A percentile compares a stretch with the other conserved stretches of the same genome.
Conservation (phyloP, 2,113 vertebrate species). For the Bostrychus sinensis region DNA sequence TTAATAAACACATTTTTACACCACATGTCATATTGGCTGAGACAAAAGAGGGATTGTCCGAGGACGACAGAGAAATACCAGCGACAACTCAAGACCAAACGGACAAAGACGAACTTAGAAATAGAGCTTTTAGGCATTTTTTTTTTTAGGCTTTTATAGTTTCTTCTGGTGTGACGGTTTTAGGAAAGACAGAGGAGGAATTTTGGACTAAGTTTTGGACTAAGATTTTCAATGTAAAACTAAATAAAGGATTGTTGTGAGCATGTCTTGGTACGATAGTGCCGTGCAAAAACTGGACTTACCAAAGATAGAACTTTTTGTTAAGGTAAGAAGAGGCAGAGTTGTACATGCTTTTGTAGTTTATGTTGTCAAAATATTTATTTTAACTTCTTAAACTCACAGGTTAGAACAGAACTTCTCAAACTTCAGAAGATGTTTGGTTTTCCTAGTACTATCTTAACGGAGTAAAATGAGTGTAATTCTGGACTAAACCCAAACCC, state of each 20-base stretch:
- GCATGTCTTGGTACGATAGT: constrained; percentile 73
- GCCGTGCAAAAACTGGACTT: constrained; percentile 52
- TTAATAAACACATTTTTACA: constrained; percentile 8
- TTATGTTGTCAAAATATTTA: not conserved
- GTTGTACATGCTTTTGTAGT: not conserved
- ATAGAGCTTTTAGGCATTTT: not conserved
- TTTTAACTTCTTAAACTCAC: too few relatives aligned
- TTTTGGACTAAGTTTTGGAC: constrained; percentile 1
- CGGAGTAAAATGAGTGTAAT: too few relatives aligned
- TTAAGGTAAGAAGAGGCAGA: constrained; percentile 69
- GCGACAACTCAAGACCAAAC: constrained; percentile 10
- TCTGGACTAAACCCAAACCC: too few relatives aligned
- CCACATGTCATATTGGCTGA: not conserved
- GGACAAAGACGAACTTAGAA: not conserved
- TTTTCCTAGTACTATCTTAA: too few relatives aligned
- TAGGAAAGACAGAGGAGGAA: not conserved
- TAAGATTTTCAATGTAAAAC: too few relatives aligned
- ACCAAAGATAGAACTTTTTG: constrained; percentile 72
- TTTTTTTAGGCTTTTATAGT: too few relatives aligned
- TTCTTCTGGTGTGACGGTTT: too few relatives aligned
- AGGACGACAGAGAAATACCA: constrained; percentile 26
- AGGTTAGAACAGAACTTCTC: too few relatives aligned
- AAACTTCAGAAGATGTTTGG: too few relatives aligned
- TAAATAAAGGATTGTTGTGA: not conserved
- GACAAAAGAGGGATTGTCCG: constrained; percentile 48